A percentile compares a stretch with the other conserved stretches of the same genome.
These are phyloP conservation scores for Platerodrilus igneus DNA, from an alignment of 2,888 invertebrate species.

Conservation along the genomic window DNA sequence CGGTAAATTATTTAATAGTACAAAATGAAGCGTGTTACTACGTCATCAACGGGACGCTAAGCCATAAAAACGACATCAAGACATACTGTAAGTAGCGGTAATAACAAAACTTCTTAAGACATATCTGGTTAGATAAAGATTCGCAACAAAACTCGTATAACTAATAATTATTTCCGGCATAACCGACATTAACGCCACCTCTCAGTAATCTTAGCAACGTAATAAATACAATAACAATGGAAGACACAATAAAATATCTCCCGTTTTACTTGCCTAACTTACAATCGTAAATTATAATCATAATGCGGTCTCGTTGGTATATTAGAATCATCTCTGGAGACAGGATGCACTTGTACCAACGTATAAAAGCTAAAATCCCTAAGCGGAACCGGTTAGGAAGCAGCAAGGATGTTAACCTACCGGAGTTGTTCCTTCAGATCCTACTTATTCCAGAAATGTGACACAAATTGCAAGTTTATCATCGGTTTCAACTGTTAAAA, in stretches of 20 bases:
- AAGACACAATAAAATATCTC: slow-evolving; percentile 26
- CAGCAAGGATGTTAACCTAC: slow-evolving; percentile 24
- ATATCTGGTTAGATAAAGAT: slow-evolving; percentile 19
- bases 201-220: slow-evolving; percentile 25
- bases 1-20: slow-evolving; percentile 5
- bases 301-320: slow-evolving; percentile 29
- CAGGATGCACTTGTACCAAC: slow-evolving; percentile 27
- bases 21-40: too few relatives aligned
- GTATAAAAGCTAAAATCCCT: slow-evolving; percentile 25
- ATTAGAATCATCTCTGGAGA: slow-evolving; percentile 29
- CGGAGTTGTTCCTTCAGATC: slow-evolving; percentile 23
- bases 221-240: slow-evolving; percentile 28
- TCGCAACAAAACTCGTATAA: slow-evolving; percentile 29
- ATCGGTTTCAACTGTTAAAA: slow-evolving; percentile 19
- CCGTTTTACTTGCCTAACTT: slow-evolving; percentile 27
- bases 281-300: slow-evolving; percentile 27
- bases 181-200: slow-evolving; percentile 22
- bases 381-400: slow-evolving; percentile 27
- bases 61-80: slow-evolving; percentile 12
- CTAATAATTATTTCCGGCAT: slow-evolving; percentile 33
- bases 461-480: slow-evolving; percentile 25
- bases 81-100: slow-evolving; percentile 11
- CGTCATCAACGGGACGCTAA: too few relatives aligned
- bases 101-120: slow-evolving; percentile 12
- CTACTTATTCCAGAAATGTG: slow-evolving; percentile 25